These are phyloP conservation scores for Caenorhabditis sinica DNA, from an alignment of 2,888 invertebrate species.

Conservation along the genomic window DNA sequence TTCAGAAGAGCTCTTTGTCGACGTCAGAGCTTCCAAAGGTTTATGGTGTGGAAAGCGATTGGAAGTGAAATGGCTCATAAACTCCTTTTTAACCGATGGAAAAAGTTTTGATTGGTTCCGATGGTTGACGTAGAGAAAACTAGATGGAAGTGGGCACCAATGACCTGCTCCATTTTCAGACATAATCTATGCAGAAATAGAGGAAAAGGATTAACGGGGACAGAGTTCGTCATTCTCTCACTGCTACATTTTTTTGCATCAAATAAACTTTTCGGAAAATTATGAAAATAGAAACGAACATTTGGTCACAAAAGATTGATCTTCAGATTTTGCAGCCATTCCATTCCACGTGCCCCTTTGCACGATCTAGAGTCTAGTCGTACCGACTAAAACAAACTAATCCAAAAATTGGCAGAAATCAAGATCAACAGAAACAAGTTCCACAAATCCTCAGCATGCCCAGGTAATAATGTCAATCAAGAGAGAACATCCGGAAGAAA, in stretches of 20 bases:
- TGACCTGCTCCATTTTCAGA: constrained; percentile 36
- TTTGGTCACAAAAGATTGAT: constrained; percentile 11
- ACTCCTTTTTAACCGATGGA: constrained; percentile 7
- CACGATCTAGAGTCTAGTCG: constrained; percentile 11
- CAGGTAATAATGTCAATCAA: constrained; percentile 12
- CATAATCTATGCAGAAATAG: constrained; percentile 35
- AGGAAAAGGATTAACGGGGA: constrained; percentile 31
- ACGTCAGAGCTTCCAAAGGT: constrained; percentile 35
- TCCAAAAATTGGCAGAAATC: constrained; percentile 37
- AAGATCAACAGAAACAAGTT: constrained; percentile 23
- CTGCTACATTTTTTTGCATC: constrained; percentile 12
- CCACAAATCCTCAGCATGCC: too few species aligned
- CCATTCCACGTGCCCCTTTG: constrained; percentile 3
- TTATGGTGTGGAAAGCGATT: constrained; percentile 43
- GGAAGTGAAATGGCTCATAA: constrained; percentile 53
- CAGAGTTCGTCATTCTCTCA: constrained; percentile 38
- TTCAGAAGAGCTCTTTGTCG: background rate
- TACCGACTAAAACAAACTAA: constrained; percentile 12
- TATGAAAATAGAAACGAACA: constrained; percentile 8
- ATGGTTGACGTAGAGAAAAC: constrained; percentile 40
- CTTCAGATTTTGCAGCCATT: background rate
- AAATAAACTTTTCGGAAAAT: constrained; percentile 2
- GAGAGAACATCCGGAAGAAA: constrained; percentile 23
- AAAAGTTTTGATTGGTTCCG: constrained; percentile 51
- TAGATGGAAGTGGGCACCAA: constrained; percentile 23